phyloP scores from a whole-genome alignment of 2,888 invertebrate genomes.

The Amblyteles armatorius region DNA sequence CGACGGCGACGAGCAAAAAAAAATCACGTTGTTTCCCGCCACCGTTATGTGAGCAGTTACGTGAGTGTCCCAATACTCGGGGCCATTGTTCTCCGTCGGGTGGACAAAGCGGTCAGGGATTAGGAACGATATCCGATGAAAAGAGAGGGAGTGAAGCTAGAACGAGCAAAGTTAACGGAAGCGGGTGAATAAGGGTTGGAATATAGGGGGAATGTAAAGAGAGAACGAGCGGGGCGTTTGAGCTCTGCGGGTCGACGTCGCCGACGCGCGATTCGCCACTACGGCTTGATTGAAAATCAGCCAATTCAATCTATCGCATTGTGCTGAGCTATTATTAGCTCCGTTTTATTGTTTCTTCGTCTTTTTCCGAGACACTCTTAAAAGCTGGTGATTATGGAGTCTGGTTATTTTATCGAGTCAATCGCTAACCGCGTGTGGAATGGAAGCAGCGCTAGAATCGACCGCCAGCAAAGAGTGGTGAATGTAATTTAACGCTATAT shows the following conservation, averaged over 20 bases:
- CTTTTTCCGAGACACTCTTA: background rate
- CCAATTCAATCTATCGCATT: slow-evolving; percentile 10
- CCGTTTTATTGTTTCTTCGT: background rate
- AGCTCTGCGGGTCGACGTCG: background rate
- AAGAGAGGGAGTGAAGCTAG: background rate
- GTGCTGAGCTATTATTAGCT: background rate
- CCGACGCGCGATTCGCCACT: background rate
- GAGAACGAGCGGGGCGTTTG: slow-evolving; percentile 6
- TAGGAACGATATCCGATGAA: slow-evolving; percentile 45
- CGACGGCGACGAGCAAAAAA: background rate
- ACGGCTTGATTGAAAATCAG: slow-evolving; percentile 11
- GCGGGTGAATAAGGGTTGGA: background rate
- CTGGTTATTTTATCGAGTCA: background rate
- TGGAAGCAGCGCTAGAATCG: background rate
- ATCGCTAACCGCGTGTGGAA: background rate
- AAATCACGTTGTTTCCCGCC: background rate
- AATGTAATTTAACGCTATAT: no score
- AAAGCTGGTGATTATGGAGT: background rate
- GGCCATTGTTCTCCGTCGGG: slow-evolving; percentile 68
- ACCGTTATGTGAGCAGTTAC: slow-evolving; percentile 45
- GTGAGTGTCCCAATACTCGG: slow-evolving; percentile 69
- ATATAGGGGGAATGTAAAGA: background rate
- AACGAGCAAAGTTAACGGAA: slow-evolving; percentile 1
- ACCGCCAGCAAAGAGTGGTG: background rate
- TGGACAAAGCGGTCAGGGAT: slow-evolving; percentile 56